These are phyloP conservation scores for Trilocha varians DNA, from an alignment of 2,888 invertebrate species.

Conservation along the genomic window DNA sequence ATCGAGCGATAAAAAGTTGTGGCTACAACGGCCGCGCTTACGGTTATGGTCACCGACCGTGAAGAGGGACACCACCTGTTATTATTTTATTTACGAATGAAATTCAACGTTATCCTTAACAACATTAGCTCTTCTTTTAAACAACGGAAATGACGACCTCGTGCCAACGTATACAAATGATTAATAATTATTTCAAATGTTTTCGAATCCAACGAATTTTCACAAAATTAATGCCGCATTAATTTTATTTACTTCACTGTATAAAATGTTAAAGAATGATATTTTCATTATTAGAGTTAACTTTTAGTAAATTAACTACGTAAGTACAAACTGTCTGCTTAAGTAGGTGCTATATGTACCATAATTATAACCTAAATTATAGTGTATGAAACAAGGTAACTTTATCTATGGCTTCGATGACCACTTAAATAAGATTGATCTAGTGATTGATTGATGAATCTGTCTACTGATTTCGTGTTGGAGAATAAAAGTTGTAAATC, in stretches of 20 bases:
- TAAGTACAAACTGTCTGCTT: no score
- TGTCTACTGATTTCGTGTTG: no score
- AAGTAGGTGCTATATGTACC: no score
- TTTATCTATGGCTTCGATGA: no score
- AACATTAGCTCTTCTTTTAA: slow-evolving; percentile 5
- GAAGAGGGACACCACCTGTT: slow-evolving; percentile 52
- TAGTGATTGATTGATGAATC: no score
- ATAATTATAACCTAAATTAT: no score
- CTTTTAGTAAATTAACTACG: no score
- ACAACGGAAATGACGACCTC: background rate
- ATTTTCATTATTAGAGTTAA: no score
- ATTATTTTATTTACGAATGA: slow-evolving; percentile 10
- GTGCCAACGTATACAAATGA: background rate
- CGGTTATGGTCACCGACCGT: slow-evolving; percentile 57
- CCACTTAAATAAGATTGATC: no score
- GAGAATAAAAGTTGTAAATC: no score
- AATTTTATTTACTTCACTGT: background rate
- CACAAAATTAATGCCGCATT: background rate
- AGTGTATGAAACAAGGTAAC: no score
- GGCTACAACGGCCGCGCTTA: slow-evolving; percentile 42
- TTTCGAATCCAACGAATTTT: background rate
- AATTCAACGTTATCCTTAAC: slow-evolving; percentile 11
- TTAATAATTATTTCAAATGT: background rate
- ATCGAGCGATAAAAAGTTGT: slow-evolving; percentile 25
- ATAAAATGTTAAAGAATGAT: no score